Conservation (phyloP, 2,888 invertebrate genomes). For the Heteromurus nitidus region DNA sequence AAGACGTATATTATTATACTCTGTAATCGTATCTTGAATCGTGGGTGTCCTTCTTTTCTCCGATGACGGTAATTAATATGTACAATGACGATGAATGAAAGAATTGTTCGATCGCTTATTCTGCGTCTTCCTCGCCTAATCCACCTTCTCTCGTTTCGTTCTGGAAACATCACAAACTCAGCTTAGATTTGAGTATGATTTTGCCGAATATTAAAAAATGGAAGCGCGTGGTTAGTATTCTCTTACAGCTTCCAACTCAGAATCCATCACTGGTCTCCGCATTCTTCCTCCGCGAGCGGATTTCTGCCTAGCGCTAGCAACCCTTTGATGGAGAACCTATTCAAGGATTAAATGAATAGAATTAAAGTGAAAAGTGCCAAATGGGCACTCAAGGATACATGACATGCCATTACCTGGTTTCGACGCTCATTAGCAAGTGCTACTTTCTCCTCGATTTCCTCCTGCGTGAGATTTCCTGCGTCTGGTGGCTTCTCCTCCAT, state of each 20-base stretch:
- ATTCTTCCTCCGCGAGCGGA: slow-evolving; percentile 67
- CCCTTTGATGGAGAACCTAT: slow-evolving; percentile 71
- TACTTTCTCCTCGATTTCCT: slow-evolving; percentile 72
- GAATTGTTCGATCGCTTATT: not conserved
- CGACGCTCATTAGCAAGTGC: slow-evolving; percentile 72
- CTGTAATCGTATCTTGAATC: no score
- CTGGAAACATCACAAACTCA: slow-evolving; percentile 14
- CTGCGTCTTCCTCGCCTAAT: not conserved
- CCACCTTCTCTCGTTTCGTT: slow-evolving; percentile 53
- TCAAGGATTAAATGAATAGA: not conserved
- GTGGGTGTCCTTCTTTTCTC: no score
- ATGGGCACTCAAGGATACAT: not conserved
- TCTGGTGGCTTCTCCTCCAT: slow-evolving; percentile 69
- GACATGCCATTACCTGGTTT: slow-evolving; percentile 66
- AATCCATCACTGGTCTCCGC: slow-evolving; percentile 64
- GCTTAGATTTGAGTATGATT: not conserved
- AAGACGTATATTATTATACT: no score
- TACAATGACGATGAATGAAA: no score
- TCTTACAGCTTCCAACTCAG: slow-evolving; percentile 53
- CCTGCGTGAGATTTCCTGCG: slow-evolving; percentile 66
- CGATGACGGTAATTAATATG: no score
- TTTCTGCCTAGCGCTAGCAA: slow-evolving; percentile 73
- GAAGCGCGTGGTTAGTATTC: no score
- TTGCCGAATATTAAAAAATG: not conserved
- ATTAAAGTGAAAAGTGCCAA: not conserved